phyloP scores from a whole-genome alignment of 53 echinoderm and acorn worm genomes.

The Zoroaster sp. region DNA sequence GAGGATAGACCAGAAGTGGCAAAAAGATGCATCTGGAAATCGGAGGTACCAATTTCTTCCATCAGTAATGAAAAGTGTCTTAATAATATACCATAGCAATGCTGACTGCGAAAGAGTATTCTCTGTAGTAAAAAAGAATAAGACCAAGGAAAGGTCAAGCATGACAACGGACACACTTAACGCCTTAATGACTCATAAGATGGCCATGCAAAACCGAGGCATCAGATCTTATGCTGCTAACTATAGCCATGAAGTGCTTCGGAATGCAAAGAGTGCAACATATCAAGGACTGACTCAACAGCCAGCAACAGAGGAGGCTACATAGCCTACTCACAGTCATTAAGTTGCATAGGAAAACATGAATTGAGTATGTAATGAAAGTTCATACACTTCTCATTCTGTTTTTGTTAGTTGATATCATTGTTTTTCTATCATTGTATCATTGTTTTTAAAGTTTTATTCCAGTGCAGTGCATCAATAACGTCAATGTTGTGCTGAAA shows the following conservation, averaged over 20 bases:
- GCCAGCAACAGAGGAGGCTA: too few relatives aligned
- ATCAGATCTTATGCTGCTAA: background rate
- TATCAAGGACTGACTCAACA: too few relatives aligned
- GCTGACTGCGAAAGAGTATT: conserved; percentile 41
- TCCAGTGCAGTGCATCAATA: too few relatives aligned
- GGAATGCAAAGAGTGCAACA: too few relatives aligned
- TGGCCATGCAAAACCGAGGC: conserved; percentile 12
- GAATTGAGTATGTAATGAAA: too few relatives aligned
- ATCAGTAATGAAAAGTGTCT: conserved; percentile 31
- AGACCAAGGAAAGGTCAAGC: background rate
- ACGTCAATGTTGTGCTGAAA: too few relatives aligned
- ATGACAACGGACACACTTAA: background rate
- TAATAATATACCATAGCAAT: conserved; percentile 34
- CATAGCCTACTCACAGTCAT: too few relatives aligned
- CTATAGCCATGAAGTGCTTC: background rate
- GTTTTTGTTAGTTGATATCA: too few relatives aligned
- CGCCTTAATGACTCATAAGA: conserved; percentile 27
- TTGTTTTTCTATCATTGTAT: too few relatives aligned
- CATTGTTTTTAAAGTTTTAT: too few relatives aligned
- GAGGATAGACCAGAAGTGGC: conserved; percentile 48
- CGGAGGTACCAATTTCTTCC: conserved; percentile 32
- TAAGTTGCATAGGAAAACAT: too few relatives aligned
- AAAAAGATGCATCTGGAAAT: background rate
- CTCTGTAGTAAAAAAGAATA: conserved; percentile 28
- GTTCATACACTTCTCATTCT: too few relatives aligned